Conservation (phyloP, 2,888 invertebrate species). For the Chymomyza fuscimana region DNA sequence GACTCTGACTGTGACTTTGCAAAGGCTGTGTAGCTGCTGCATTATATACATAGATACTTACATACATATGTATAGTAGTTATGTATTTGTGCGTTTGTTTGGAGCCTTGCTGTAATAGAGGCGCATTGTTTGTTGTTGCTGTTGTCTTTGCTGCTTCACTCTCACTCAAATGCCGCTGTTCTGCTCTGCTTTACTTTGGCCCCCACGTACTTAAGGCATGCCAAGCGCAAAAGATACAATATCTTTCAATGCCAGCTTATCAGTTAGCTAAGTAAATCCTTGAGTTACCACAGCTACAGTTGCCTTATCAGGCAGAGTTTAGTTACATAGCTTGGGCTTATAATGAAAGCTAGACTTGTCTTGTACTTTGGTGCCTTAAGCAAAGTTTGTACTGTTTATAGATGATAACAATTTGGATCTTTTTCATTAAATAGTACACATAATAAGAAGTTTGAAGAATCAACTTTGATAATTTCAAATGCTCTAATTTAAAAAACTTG, state of each 20-base stretch:
- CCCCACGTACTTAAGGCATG: conserved; percentile 3
- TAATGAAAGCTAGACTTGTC: not conserved
- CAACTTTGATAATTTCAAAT: no score
- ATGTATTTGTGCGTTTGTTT: conserved; percentile 38
- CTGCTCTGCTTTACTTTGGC: conserved; percentile 18
- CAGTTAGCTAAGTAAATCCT: not conserved
- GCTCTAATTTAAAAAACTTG: no score
- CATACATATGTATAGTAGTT: not conserved
- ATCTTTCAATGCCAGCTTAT: not conserved
- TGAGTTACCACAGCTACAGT: not conserved
- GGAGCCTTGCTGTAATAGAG: conserved; percentile 22
- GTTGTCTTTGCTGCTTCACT: conserved; percentile 52
- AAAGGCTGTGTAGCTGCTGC: conserved; percentile 18
- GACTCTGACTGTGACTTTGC: conserved; percentile 61
- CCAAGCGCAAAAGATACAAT: not conserved
- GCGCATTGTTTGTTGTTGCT: conserved; percentile 15
- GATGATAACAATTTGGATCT: no score
- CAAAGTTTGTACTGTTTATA: no score
- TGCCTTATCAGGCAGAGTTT: not conserved
- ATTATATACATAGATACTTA: not conserved
- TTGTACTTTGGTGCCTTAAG: no score
- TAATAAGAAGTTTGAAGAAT: no score
- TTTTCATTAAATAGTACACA: no score
- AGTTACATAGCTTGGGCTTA: not conserved
- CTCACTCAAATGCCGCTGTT: conserved; percentile 67